Base-by-base conservation (phyloP, 2,888 invertebrate species). In the Caenorhabditis auriculariae region DNA sequence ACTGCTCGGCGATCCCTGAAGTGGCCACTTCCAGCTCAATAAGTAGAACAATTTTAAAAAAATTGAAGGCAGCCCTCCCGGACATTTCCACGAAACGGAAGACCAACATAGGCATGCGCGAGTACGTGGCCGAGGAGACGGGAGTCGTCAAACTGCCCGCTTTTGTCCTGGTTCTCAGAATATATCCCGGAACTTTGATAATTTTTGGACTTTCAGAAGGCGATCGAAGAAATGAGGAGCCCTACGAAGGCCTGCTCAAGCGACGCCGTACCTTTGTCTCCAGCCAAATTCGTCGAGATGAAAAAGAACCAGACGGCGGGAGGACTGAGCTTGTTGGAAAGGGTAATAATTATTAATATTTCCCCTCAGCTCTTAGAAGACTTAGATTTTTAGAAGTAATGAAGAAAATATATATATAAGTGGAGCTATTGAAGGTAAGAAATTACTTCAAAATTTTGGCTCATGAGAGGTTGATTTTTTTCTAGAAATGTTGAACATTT, bases 241-340 rank as follows among this genome's bases (percentile, higher is more conserved):
- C 63, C 63, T 1, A 3, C 23, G n/a, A 63, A 63, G 47, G 2
- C 42, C n/a, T n/a, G n/a, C n/a, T n/a, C n/a, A n/a, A n/a, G n/a
- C n/a, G n/a, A n/a, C n/a, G n/a, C n/a, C n/a, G 54, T 64, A 7
- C 63, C 63, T 17, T 0, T 60, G 1, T 64, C 63, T 1, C 63
- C 63, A 28, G 56, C 55, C 15, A 64, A 64, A 45, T 64, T 64
- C 29, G 44, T 51, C 12, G 56, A 59, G 41, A 56, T 54, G 63
- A 41, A 64, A 23, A 38, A 32, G 7, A 47, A 56, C 26, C 50
- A 64, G 43, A 59, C 58, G 26, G 57, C 38, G 19, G 62, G 62
- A 38, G 41, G 24, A n/a, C 50, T 56, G 56, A 39, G 54, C 9
- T 21, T 64, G 35, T 15, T 64, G 28, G 63, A 64, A n/a, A 44